A percentile compares a stretch with the other conserved stretches of the same genome.
These are phyloP conservation scores for Syrista parreyssii DNA, from an alignment of 2,888 invertebrate species.

Conservation along the genomic window DNA sequence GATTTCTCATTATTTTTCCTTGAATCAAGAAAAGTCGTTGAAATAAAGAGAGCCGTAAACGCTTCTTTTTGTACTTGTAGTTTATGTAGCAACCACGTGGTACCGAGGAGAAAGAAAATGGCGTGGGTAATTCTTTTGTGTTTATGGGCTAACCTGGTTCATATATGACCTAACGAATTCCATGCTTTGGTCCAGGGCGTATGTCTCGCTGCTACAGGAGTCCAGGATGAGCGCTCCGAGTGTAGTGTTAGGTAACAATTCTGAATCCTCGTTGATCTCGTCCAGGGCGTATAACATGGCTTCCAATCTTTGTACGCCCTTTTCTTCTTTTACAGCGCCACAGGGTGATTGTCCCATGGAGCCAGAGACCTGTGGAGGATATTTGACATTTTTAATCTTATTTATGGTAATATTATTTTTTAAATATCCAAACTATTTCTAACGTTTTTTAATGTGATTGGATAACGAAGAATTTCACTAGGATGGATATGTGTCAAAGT, in stretches of 20 bases:
- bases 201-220: conserved; percentile 73
- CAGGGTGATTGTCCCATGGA: conserved; percentile 66
- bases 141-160: conserved; percentile 65
- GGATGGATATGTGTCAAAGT: not conserved
- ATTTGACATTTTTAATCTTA: not conserved
- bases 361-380: conserved; percentile 47
- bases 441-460: not conserved
- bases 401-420: not conserved
- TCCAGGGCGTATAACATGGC: conserved; percentile 77
- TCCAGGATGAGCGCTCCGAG: conserved; percentile 64
- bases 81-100: too few species aligned
- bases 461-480: not conserved
- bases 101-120: too few species aligned
- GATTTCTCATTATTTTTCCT: too few species aligned
- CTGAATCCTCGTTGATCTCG: conserved; percentile 72
- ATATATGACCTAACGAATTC: conserved; percentile 74
- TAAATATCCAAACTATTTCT: too few species aligned
- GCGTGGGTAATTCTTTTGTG: too few species aligned
- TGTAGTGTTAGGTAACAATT: conserved; percentile 72
- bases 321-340: conserved; percentile 73
- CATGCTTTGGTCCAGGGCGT: conserved; percentile 77
- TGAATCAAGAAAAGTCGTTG: too few species aligned
- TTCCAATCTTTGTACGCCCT: conserved; percentile 77
- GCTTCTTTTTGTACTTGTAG: too few species aligned
- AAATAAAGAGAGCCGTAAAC: too few species aligned